Evolutionary conservation across 2,888 invertebrate species (phyloP), one percentile per base, ranked within the genome.

Genomic region (Sericinus montela): DNA sequence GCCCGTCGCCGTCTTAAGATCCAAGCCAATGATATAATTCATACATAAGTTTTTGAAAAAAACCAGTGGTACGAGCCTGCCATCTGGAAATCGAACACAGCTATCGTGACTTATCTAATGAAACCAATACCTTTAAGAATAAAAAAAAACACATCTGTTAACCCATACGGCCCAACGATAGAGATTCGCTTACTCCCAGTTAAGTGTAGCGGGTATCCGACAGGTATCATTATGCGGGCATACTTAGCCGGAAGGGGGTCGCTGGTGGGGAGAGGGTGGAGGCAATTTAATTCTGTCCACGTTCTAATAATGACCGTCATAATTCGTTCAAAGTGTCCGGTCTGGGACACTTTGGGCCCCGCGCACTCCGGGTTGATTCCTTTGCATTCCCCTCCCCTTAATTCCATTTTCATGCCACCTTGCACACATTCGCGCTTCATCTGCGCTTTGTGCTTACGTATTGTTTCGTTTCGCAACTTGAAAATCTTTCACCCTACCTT

Each of bases 211-310:
- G 62, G 75, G 80, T 79, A 77, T 81, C 74, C 79, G 80, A 74
- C 86, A 88, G 87, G 87, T 87, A 85, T 82, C 84, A 83, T 86
- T 86, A 85, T 81, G 81, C 82, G 81, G 75, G 79, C 73, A 79
- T 82, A 83, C 87, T 86, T 84, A 81, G 75, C 81, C 81, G 78
- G 80, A 80, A 79, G 80, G 81, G 64, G 65, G 63, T n/a, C 63
- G 62, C 61, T 47, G 47, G 51, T 58, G 62, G 57, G 57, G 63
- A 62, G 57, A 54, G 57, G 67, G 72, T 78, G 86, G 87, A 83
- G 88, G 89, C 90, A 89, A 90, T 90, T 90, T 90, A 90, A 90
- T 90, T 90, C 90, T 89, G 89, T 90, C 90, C 90, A 90, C 90
- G 90, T 90, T 85, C 89, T 90, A 90, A 90, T 90, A 90, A 90